Evolutionary conservation across 2,113 vertebrate genomes (phyloP).

Genomic region (Festucalex cinctus): DNA sequence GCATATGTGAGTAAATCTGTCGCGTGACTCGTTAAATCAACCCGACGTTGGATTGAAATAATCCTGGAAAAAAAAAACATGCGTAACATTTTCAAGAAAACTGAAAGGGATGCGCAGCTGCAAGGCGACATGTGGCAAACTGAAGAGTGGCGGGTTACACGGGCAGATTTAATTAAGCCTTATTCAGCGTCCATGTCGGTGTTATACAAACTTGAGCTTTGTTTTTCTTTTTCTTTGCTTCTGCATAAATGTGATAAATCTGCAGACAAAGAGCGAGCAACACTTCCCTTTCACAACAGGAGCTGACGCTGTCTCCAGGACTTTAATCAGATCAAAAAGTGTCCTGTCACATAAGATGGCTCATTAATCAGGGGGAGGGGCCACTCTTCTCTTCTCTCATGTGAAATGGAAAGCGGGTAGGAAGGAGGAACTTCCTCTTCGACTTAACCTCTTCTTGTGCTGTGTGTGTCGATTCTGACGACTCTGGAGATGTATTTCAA

Average conservation of each 20-base stretch:
- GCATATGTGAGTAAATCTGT: constrained; percentile 11
- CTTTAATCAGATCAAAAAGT: constrained; percentile 67
- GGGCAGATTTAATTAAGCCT: constrained; percentile 62
- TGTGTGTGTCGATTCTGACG: no score
- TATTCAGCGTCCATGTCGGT: constrained; percentile 46
- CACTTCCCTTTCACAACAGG: constrained; percentile 20
- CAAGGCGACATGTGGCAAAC: constrained; percentile 20
- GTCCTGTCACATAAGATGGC: constrained; percentile 64
- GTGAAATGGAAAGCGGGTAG: not conserved
- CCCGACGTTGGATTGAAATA: constrained; percentile 51
- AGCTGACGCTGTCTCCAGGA: constrained; percentile 36
- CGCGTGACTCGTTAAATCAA: constrained; percentile 7
- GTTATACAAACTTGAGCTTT: constrained; percentile 37
- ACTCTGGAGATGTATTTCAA: no score
- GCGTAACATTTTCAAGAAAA: constrained; percentile 32
- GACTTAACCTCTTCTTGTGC: no score
- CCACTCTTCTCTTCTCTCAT: constrained; percentile 42
- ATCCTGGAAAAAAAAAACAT: constrained; percentile 49
- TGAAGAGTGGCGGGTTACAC: constrained; percentile 49
- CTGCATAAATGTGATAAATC: constrained; percentile 28
- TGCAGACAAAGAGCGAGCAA: constrained; percentile 22
- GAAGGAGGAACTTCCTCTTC: no score
- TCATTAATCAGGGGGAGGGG: constrained; percentile 64
- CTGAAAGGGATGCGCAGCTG: constrained; percentile 48
- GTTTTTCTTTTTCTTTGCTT: constrained; percentile 12